Evolutionary conservation across 2,113 vertebrate genomes (phyloP), one percentile per base, ranked within the genome.

Genomic region (Oryctolagus cuniculus): DNA sequence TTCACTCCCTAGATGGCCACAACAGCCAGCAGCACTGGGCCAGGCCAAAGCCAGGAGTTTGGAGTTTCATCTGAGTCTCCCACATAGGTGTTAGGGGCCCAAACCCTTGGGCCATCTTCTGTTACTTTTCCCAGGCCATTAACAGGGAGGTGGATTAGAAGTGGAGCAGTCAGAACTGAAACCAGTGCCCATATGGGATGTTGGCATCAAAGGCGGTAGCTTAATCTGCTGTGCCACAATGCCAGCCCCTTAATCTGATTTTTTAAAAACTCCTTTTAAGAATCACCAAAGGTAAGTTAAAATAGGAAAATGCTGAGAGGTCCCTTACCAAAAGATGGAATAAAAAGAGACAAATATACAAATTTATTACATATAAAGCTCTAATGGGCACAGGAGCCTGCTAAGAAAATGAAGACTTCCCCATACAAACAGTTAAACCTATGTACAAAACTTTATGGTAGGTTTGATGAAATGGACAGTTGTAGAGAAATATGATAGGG

Each of bases 201-300:
- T 44, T 44, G 44, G 44, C 44, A 44, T 44, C 44, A 44, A 44
- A 44, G 44, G 44, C 44, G 44, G 7, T 44, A 44, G 44, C 44
- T 44, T 44, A 44, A 44, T 44, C 44, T 44, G 44, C 44, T 44
- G 44, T 44, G 44, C 44, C 44, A 44, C 44, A 44, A 44, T 44
- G 44, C 44, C 7, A 44, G 44, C 44, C 7, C 44, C 44, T 44
- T 44, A 44, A 44, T 44, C 44, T 44, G 44, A 44, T 44, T 77
- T 55, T 58, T 77, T 3, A 49, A 67, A 63, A 34, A 36, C 58
- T 21, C 3, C 5, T 74, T 69, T 91, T 83, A 72, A 83, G 64
- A 84, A 83, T 87, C 74, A 81, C n/a, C 17, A 72, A 61, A 72
- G 69, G n/a, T 38, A 82, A 91, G 80, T 74, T 9, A 58, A 92